These are phyloP conservation scores for Herminia tarsipennalis DNA, from an alignment of 2,888 invertebrate genomes.

Conservation along the genomic window DNA sequence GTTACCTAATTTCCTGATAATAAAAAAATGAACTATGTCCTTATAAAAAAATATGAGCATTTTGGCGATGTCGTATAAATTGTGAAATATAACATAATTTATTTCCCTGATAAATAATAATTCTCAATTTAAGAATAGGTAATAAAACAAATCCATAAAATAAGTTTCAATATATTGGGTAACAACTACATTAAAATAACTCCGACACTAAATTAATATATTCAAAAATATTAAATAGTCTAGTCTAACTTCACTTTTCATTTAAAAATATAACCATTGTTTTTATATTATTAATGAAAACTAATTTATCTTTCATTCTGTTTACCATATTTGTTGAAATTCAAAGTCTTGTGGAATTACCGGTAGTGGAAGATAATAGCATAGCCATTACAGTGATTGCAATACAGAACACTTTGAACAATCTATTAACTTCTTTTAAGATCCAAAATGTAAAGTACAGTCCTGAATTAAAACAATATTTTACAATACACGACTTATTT, in stretches of 20 bases:
- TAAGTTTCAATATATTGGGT: constrained; percentile 32
- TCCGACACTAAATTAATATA: constrained; percentile 4
- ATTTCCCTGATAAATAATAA: too few relatives aligned
- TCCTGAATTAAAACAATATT: constrained; percentile 50
- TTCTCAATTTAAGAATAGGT: too few relatives aligned
- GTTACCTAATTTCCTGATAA: too few relatives aligned
- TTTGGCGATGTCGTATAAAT: too few relatives aligned
- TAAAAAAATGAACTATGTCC: too few relatives aligned
- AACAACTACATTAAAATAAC: constrained; percentile 18
- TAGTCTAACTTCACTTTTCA: constrained; percentile 2
- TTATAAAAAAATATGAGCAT: too few relatives aligned
- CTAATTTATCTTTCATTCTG: constrained; percentile 30
- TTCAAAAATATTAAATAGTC: constrained; percentile 15
- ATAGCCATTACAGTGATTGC: constrained; percentile 48
- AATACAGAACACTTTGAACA: constrained; percentile 52
- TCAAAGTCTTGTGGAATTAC: constrained; percentile 44
- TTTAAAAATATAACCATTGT: neutral
- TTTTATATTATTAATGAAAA: constrained; percentile 33
- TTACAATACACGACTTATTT: constrained; percentile 60
- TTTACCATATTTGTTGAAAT: constrained; percentile 21
- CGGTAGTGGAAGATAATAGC: constrained; percentile 41
- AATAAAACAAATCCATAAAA: constrained; percentile 31
- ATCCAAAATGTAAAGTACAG: constrained; percentile 43
- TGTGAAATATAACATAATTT: too few relatives aligned
- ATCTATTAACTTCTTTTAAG: constrained; percentile 54